A percentile compares a stretch with the other conserved stretches of the same genome.
Conservation (phyloP, 2,797 vertebrate species). For the Taenioides sp. region DNA sequence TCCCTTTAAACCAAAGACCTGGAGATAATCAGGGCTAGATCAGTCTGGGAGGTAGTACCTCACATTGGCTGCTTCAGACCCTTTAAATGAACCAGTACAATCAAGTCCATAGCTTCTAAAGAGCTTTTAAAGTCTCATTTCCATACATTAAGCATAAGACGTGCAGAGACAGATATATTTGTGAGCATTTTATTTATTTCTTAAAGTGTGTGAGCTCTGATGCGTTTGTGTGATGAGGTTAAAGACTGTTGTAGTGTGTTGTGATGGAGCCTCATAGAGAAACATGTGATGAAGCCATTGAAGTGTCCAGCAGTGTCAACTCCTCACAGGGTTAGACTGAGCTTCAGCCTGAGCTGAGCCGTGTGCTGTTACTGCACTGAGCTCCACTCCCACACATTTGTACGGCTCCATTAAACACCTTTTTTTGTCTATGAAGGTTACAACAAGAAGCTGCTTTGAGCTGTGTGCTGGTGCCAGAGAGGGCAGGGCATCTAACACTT, state of each 20-base stretch:
- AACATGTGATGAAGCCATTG: constrained; percentile 28
- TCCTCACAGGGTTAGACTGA: constrained; percentile 46
- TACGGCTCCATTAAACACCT: constrained; percentile 52
- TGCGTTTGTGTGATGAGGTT: constrained; percentile 9
- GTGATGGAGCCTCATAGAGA: constrained; percentile 21
- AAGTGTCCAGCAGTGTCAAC: constrained; percentile 32
- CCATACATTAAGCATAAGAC: background rate
- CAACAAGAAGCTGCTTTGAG: constrained; percentile 37
- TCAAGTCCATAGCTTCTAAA: no score
- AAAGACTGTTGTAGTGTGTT: constrained; percentile 15
- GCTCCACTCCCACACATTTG: constrained; percentile 50
- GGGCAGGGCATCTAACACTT: constrained; percentile 12
- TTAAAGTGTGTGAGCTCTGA: background rate
- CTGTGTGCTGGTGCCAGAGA: constrained; percentile 20
- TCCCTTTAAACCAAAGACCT: no score
- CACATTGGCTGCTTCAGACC: no score
- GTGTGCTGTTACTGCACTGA: constrained; percentile 54
- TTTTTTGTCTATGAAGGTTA: background rate
- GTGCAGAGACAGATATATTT: constrained; percentile 23
- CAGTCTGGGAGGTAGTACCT: no score
- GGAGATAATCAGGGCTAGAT: no score
- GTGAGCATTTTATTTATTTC: constrained; percentile 1
- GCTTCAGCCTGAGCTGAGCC: constrained; percentile 51
- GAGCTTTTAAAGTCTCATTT: constrained; percentile 11
- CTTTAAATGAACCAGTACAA: no score